A percentile compares a stretch with the other conserved stretches of the same genome.
phyloP scores from a whole-genome alignment of 2,888 invertebrate genomes.

The Mimachlamys varia region DNA sequence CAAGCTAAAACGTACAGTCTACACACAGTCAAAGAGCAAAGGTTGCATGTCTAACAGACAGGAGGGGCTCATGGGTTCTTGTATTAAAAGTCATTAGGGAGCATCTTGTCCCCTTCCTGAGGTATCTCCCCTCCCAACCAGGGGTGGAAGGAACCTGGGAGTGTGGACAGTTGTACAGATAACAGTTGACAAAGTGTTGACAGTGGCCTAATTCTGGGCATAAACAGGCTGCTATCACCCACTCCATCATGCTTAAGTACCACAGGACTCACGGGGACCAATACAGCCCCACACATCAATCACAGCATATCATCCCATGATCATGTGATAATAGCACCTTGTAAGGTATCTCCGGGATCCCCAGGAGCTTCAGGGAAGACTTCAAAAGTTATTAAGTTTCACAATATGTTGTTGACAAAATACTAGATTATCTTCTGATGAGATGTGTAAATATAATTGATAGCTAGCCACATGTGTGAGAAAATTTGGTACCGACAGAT shows the following conservation, averaged over 20 bases:
- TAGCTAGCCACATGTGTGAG: neutral
- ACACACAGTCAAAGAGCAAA: no score
- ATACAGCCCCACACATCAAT: neutral
- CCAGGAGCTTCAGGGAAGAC: conserved; percentile 2
- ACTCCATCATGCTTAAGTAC: neutral
- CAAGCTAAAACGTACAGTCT: neutral
- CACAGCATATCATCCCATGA: neutral
- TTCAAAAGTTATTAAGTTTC: conserved; percentile 1
- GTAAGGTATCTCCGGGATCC: neutral
- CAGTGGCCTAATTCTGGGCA: neutral
- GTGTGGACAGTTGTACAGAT: neutral
- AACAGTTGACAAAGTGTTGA: neutral
- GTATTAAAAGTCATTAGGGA: no score
- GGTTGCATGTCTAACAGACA: neutral
- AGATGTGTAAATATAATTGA: neutral
- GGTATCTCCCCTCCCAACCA: neutral
- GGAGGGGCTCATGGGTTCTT: neutral
- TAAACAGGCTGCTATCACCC: conserved; percentile 2
- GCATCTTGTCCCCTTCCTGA: neutral
- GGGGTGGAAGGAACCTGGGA: neutral
- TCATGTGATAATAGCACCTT: neutral
- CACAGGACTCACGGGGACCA: neutral
- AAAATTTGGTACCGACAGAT: neutral
- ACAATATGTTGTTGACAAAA: neutral
- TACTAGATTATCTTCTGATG: neutral